These are phyloP conservation scores for Liopterus haemorrhoidalis DNA, from an alignment of 2,888 invertebrate species.

Conservation along the genomic window DNA sequence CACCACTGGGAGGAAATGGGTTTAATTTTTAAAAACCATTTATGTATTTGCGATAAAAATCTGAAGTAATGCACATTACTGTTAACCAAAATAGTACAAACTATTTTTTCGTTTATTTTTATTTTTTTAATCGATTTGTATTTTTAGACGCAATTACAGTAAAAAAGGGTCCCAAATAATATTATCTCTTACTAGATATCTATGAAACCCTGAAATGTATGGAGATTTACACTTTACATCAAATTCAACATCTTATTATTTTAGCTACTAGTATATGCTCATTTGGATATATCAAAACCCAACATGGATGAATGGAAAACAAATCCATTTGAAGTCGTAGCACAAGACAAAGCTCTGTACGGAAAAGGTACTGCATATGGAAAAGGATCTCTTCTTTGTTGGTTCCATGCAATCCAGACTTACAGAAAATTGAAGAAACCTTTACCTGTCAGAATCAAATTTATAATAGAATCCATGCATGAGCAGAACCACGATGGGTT, in stretches of 20 bases:
- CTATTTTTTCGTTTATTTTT: no score
- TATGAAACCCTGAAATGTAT: no score
- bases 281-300: slow-evolving; percentile 45
- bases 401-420: slow-evolving; percentile 44
- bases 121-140: no score
- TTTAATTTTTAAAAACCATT: no score
- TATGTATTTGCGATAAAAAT: no score
- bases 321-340: slow-evolving; percentile 44
- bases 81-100: no score
- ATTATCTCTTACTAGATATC: no score
- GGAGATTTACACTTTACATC: no score
- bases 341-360: slow-evolving; percentile 39
- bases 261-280: slow-evolving; percentile 43
- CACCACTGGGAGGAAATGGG: no score
- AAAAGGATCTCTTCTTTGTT: slow-evolving; percentile 45
- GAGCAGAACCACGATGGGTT: slow-evolving; percentile 42
- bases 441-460: slow-evolving; percentile 46
- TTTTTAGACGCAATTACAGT: no score
- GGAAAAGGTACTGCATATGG: slow-evolving; percentile 45
- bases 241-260: slow-evolving; percentile 15
- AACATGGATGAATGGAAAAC: slow-evolving; percentile 40
- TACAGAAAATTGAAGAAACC: slow-evolving; percentile 39
- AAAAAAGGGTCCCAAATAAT: no score
- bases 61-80: no score
- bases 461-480: slow-evolving; percentile 46